A percentile compares a stretch with the other conserved stretches of the same genome.
Evolutionary conservation across 2,888 invertebrate species (phyloP).

Genomic region (Cosmorhoe ocellata): DNA sequence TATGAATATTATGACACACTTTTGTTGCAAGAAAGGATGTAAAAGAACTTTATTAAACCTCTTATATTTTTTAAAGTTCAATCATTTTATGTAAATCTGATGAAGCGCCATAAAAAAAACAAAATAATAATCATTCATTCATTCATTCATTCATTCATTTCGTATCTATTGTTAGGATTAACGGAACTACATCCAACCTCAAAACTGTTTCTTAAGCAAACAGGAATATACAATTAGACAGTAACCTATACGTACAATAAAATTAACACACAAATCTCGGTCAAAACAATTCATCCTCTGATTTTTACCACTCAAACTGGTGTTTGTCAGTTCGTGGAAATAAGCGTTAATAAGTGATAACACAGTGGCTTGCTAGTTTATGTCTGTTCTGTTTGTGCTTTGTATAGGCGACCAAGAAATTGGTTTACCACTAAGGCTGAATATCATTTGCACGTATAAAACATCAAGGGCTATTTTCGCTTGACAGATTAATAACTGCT

Average conservation of each 20-base stretch:
- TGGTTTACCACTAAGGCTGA: no score
- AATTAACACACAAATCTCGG: slow-evolving; percentile 36
- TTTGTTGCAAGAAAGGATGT: neutral
- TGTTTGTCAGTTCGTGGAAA: neutral
- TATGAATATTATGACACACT: neutral
- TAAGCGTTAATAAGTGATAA: neutral
- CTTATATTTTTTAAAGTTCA: no score
- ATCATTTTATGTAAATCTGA: no score
- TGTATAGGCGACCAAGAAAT: no score
- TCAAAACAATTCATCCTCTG: slow-evolving; percentile 25
- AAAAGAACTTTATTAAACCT: no score
- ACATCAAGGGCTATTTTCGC: no score
- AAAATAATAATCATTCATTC: no score
- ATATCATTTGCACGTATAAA: no score
- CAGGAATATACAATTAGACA: slow-evolving; percentile 25
- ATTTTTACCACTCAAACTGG: slow-evolving; percentile 3
- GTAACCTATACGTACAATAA: slow-evolving; percentile 31
- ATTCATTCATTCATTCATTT: no score
- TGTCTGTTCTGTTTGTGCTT: no score
- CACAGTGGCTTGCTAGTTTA: neutral
- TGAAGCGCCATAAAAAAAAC: no score
- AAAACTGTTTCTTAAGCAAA: slow-evolving; percentile 20
- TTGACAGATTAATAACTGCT: no score
- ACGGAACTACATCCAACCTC: slow-evolving; percentile 28
- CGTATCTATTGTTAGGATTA: slow-evolving; percentile 18